A percentile compares a stretch with the other conserved stretches of the same genome.
These are phyloP conservation scores for Epinephelus coioides DNA, from an alignment of 2,797 vertebrate species.

Conservation along the genomic window DNA sequence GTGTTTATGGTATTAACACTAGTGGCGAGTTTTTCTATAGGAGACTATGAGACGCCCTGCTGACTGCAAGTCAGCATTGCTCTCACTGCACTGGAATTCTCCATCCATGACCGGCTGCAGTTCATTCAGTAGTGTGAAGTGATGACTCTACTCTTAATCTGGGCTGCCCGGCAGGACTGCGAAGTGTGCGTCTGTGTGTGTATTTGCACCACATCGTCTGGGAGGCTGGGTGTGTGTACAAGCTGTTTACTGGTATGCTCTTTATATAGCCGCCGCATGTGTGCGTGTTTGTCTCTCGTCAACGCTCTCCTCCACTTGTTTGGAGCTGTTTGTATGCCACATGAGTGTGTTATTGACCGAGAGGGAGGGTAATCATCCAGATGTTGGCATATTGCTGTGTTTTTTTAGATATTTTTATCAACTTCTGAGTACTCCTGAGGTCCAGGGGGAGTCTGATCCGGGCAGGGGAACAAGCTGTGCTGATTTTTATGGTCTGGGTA, in stretches of 20 bases:
- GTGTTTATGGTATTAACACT: constrained; percentile 41
- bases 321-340: constrained; percentile 65
- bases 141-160: constrained; percentile 47
- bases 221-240: constrained; percentile 47
- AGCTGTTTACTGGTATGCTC: constrained; percentile 55
- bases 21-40: constrained; percentile 13
- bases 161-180: neutral
- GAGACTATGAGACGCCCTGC: constrained; percentile 48
- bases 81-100: constrained; percentile 66
- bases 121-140: constrained; percentile 49
- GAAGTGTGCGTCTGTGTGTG: constrained; percentile 9
- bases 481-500: constrained; percentile 45
- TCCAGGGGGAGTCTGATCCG: constrained; percentile 18
- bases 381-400: constrained; percentile 50
- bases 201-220: constrained; percentile 48
- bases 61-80: constrained; percentile 50
- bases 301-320: constrained; percentile 46
- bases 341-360: constrained; percentile 56
- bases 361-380: constrained; percentile 43
- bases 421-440: constrained; percentile 24
- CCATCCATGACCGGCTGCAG: constrained; percentile 42
- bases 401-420: constrained; percentile 59
- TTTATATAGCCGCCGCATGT: constrained; percentile 45
- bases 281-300: constrained; percentile 50
- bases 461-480: constrained; percentile 39